Evolutionary conservation across 2,113 vertebrate species (phyloP).

Genomic region (Arothron firmamentum): DNA sequence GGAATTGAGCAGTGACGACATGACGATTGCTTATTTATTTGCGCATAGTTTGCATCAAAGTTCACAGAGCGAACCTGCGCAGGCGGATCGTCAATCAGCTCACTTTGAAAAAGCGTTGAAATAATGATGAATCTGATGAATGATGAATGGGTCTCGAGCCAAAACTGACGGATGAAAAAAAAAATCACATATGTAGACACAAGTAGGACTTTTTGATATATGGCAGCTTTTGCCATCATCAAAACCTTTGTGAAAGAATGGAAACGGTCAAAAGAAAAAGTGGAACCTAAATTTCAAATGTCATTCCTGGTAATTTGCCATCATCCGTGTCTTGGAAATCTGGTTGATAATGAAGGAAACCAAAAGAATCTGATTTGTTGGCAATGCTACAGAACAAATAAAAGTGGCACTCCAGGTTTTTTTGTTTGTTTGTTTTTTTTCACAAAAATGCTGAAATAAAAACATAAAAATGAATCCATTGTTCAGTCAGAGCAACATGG

Average conservation of each 20-base stretch:
- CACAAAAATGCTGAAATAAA: conserved; percentile 39
- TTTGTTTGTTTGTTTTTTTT: conserved; percentile 39
- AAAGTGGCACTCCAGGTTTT: neutral
- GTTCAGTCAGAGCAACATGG: conserved; percentile 52
- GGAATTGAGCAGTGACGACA: conserved; percentile 55
- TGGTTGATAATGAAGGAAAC: conserved; percentile 19
- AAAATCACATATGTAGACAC: conserved; percentile 1
- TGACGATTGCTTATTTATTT: conserved; percentile 33
- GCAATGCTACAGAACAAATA: conserved; percentile 35
- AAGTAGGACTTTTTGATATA: conserved; percentile 32
- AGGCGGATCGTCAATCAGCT: conserved; percentile 67
- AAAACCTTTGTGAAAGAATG: conserved; percentile 17
- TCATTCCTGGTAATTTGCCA: conserved; percentile 75
- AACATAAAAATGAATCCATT: conserved; percentile 56
- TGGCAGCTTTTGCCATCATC: conserved; percentile 36
- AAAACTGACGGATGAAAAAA: conserved; percentile 54
- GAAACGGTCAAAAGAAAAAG: conserved; percentile 26
- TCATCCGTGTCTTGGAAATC: conserved; percentile 60
- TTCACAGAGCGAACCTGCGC: conserved; percentile 49
- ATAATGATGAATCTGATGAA: conserved; percentile 57
- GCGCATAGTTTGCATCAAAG: conserved; percentile 41
- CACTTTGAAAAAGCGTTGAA: conserved; percentile 55
- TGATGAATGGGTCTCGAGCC: conserved; percentile 62
- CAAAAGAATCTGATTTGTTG: conserved; percentile 34
- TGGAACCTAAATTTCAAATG: conserved; percentile 33